phyloP scores from a whole-genome alignment of 2,888 invertebrate genomes.

The Drosophila monieri region DNA sequence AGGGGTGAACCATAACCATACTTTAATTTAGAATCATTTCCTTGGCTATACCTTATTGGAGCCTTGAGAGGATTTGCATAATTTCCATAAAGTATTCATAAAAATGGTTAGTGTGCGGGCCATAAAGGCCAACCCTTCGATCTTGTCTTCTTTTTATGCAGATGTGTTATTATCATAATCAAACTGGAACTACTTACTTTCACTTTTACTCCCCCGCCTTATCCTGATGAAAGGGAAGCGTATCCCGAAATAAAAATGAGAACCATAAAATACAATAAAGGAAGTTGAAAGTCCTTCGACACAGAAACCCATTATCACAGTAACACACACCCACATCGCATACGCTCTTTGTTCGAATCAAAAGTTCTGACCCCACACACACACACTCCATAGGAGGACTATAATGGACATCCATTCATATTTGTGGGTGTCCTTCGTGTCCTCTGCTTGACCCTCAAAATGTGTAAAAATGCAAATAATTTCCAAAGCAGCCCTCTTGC shows the following conservation, averaged over 20 bases:
- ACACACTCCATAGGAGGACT: conserved; percentile 7
- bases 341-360: conserved; percentile 44
- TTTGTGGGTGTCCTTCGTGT: conserved; percentile 47
- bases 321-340: conserved; percentile 41
- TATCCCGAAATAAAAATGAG: conserved; percentile 35
- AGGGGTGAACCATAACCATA: neutral
- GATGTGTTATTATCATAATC: conserved; percentile 71
- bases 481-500: conserved; percentile 52
- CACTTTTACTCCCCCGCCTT: conserved; percentile 11
- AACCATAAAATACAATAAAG: conserved; percentile 80
- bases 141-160: conserved; percentile 8
- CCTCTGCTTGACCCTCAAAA: conserved; percentile 77
- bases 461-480: conserved; percentile 79
- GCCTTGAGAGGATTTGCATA: conserved; percentile 61
- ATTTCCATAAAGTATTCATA: conserved; percentile 61
- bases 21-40: conserved; percentile 12
- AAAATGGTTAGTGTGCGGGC: conserved; percentile 31
- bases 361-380: conserved; percentile 68
- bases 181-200: conserved; percentile 51
- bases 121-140: conserved; percentile 39
- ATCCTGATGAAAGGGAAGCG: conserved; percentile 31
- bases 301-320: conserved; percentile 80
- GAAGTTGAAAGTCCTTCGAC: conserved; percentile 79
- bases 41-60: neutral
- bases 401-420: conserved; percentile 77